Percentiles rank a stretch among this genome's conserved stretches.
These are phyloP conservation scores for Anhinga rufa DNA, from an alignment of 2,113 vertebrate genomes.

Conservation along the genomic window DNA sequence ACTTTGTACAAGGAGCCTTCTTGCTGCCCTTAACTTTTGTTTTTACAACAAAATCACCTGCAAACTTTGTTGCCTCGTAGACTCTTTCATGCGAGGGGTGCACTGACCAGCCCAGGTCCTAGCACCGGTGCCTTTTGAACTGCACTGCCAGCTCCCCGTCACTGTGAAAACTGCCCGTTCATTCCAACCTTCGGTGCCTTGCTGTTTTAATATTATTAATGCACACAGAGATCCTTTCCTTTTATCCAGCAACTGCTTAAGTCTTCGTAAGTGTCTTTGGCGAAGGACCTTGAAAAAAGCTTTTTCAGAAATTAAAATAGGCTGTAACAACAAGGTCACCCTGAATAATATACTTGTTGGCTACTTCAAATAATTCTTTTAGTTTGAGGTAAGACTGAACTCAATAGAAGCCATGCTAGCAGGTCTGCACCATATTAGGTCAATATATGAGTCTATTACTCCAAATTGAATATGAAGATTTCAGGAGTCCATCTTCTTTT, in stretches of 20 bases:
- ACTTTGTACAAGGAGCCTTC: not conserved
- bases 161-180: not conserved
- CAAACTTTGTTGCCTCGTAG: not conserved
- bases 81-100: fast-evolving
- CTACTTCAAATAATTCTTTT: not conserved
- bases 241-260: not conserved
- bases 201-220: not conserved
- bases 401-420: not conserved
- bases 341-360: not conserved
- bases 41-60: not conserved
- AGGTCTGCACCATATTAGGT: not conserved
- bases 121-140: not conserved
- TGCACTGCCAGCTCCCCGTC: fast-evolving
- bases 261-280: not conserved
- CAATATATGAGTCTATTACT: not conserved
- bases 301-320: constrained; percentile 1
- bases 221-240: not conserved
- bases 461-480: not conserved
- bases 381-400: not conserved
- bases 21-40: not conserved
- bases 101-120: not conserved
- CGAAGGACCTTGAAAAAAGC: constrained; percentile 1
- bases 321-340: not conserved
- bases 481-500: not conserved
- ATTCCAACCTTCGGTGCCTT: not conserved